Percentiles rank a stretch among this genome's conserved stretches.
Conservation (phyloP, 2,113 vertebrate species). For the Nibea coibor region DNA sequence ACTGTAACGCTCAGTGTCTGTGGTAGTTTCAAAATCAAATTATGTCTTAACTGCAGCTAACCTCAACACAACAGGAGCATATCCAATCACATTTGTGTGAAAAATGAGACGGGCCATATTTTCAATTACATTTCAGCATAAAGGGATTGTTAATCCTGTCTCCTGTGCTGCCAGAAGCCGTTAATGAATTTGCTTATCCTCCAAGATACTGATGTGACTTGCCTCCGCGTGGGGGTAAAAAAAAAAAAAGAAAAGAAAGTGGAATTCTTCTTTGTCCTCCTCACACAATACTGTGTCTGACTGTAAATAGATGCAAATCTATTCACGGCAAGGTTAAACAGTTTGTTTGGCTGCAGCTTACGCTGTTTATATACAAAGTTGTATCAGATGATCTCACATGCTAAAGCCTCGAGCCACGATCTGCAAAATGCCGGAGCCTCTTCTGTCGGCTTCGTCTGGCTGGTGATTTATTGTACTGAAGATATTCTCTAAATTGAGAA, state of each 20-base stretch:
- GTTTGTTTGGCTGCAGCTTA: slow-evolving; percentile 76
- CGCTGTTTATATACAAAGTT: slow-evolving; percentile 71
- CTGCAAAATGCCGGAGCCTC: slow-evolving; percentile 15
- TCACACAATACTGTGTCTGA: slow-evolving; percentile 54
- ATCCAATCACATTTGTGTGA: slow-evolving; percentile 84
- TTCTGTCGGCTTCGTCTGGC: slow-evolving; percentile 56
- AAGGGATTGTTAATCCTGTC: slow-evolving; percentile 84
- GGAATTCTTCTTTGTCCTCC: slow-evolving; percentile 65
- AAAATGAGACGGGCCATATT: slow-evolving; percentile 81
- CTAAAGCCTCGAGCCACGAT: slow-evolving; percentile 40
- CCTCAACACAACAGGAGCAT: slow-evolving; percentile 78
- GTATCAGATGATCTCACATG: slow-evolving; percentile 58
- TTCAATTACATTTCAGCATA: slow-evolving; percentile 86
- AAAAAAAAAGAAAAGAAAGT: slow-evolving; percentile 30
- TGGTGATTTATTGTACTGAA: slow-evolving; percentile 48
- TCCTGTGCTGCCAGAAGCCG: slow-evolving; percentile 77
- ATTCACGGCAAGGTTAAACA: slow-evolving; percentile 76
- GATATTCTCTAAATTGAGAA: slow-evolving; percentile 44
- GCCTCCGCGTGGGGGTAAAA: slow-evolving; percentile 38
- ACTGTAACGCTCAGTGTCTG: slow-evolving; percentile 58
- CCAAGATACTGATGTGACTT: slow-evolving; percentile 76
- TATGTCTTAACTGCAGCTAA: slow-evolving; percentile 77
- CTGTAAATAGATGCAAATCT: slow-evolving; percentile 79
- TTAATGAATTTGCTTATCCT: slow-evolving; percentile 86
- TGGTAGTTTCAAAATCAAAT: slow-evolving; percentile 77